Conservation (phyloP, 2,113 vertebrate species). For the Pluvialis apricaria region DNA sequence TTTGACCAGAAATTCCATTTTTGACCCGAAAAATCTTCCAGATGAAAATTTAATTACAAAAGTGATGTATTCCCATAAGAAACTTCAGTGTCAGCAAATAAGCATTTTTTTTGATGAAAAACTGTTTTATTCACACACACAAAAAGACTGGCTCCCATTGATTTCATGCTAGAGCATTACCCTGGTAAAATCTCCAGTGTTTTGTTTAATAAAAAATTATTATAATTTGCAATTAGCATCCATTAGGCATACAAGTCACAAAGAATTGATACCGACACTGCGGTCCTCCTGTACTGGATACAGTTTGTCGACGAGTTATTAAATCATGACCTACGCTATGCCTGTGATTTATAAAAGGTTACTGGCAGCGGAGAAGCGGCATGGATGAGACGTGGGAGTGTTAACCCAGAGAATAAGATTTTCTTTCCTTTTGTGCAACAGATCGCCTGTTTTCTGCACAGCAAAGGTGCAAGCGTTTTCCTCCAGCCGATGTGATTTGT, state of each 20-base stretch:
- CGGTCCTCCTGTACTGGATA: fast-evolving
- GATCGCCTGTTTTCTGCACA: background rate
- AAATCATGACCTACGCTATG: background rate
- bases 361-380: background rate
- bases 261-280: background rate
- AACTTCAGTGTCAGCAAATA: conserved; percentile 39
- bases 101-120: background rate
- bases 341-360: background rate
- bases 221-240: background rate
- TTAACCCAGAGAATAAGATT: background rate
- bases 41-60: conserved; percentile 58
- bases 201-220: background rate
- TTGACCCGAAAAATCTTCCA: conserved; percentile 60
- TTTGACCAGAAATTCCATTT: conserved; percentile 59
- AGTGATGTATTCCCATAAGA: conserved; percentile 57
- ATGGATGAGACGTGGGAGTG: background rate
- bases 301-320: background rate
- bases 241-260: background rate
- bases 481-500: background rate
- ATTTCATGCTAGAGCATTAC: background rate
- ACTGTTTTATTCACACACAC: background rate
- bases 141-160: background rate
- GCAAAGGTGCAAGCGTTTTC: background rate
- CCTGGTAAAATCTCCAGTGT: background rate
- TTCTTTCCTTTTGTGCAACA: background rate